These are phyloP conservation scores for Recurvirostra avosetta DNA, from an alignment of 2,113 vertebrate species.

Conservation along the genomic window DNA sequence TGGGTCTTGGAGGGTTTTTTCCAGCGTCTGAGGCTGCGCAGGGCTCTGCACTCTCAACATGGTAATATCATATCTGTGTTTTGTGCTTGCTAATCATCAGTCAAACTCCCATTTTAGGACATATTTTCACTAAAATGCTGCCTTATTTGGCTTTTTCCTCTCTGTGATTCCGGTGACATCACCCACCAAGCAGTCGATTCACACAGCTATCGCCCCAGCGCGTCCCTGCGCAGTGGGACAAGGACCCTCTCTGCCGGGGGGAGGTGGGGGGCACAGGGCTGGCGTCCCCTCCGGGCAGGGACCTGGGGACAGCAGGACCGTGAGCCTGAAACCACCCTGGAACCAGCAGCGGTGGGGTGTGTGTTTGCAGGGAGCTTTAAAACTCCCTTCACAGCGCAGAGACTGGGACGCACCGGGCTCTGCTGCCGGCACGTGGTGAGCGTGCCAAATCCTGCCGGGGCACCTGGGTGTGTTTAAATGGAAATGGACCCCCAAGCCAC, in stretches of 20 bases:
- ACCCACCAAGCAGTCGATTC: background rate
- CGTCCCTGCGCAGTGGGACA: background rate
- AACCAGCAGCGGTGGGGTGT: rapidly evolving
- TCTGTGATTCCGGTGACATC: background rate
- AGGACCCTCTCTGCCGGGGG: background rate
- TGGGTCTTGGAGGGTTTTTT: background rate
- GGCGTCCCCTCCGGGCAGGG: rapidly evolving
- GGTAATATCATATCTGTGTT: background rate
- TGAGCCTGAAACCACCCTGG: rapidly evolving
- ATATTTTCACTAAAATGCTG: background rate
- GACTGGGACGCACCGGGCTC: background rate
- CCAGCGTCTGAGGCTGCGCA: rapidly evolving
- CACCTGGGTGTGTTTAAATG: rapidly evolving
- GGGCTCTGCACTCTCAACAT: background rate
- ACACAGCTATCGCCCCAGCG: background rate
- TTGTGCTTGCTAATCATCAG: background rate
- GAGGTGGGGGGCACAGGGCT: rapidly evolving
- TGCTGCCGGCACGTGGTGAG: background rate
- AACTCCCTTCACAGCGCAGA: rapidly evolving
- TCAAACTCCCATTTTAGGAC: constrained; percentile 46
- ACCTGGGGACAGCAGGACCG: rapidly evolving
- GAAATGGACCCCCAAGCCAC: background rate
- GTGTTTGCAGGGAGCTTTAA: background rate
- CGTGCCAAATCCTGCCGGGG: rapidly evolving
- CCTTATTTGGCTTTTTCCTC: constrained; percentile 49